phyloP scores from a whole-genome alignment of 2,797 vertebrate genomes.

The Protonibea diacanthus region DNA sequence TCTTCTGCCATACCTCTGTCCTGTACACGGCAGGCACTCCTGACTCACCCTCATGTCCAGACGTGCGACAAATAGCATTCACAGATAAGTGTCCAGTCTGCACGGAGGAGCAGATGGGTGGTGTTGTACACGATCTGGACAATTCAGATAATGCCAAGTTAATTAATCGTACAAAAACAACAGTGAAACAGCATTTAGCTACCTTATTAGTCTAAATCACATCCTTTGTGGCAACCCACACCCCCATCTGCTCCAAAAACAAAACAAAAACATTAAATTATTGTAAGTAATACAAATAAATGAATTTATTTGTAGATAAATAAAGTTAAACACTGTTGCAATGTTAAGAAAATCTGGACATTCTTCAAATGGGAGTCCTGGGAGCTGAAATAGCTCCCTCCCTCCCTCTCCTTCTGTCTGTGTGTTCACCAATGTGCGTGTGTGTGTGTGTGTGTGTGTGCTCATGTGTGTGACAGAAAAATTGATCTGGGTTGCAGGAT shows the following conservation, averaged over 20 bases:
- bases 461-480: slow-evolving; percentile 54
- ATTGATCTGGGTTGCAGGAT: slow-evolving; percentile 70
- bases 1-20: slow-evolving; percentile 41
- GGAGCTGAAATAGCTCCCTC: slow-evolving; percentile 21
- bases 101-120: background rate
- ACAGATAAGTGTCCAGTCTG: slow-evolving; percentile 13
- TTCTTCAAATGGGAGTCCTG: slow-evolving; percentile 42
- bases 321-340: background rate
- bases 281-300: background rate
- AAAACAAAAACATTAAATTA: background rate
- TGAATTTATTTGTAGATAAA: background rate
- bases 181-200: background rate
- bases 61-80: slow-evolving; percentile 15
- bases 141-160: background rate
- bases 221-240: background rate
- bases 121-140: background rate
- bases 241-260: too few species aligned
- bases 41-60: slow-evolving; percentile 11
- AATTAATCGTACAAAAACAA: background rate
- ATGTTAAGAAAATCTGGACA: background rate
- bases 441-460: background rate
- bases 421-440: slow-evolving; percentile 6
- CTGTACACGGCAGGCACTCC: slow-evolving; percentile 9
- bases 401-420: background rate
- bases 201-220: background rate